Base-by-base conservation (phyloP, 2,888 invertebrate genomes). In the Philonicus albiceps region DNA sequence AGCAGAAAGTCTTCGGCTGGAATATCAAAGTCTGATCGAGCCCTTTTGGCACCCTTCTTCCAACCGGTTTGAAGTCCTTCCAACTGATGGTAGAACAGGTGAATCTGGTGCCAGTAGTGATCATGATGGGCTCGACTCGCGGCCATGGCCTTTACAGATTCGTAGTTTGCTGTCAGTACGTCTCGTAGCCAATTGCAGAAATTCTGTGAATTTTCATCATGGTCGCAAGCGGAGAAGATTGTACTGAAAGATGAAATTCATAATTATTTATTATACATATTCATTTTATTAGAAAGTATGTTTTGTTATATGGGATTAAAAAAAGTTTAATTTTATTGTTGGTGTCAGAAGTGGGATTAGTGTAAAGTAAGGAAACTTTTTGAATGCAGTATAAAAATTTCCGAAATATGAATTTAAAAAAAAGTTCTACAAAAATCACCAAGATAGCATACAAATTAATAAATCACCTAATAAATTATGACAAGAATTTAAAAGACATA, bases 91-190 rank as follows among this genome's bases (percentile, higher is more conserved):
- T 96, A 95, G 90, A 96, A 95, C 84, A 97, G 91, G 83, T 94
- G 94, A 78, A 97, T 95, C 93, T 98, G 97, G 92, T 97, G 96
- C 97, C 97, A 98, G 90, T 92, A 96, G 96, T 75, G 96, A 95
- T 91, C 88, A 90, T 90, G 90, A 13, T 89, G 89, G 7, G 90
- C 89, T 40, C 97, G 96, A 78, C 94, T 93, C 3, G 94, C 93
- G 30, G 97, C 93, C 90, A 94, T 95, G 75, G 94, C 93, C 87
- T 94, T 93, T 34, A 97, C 93, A 85, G 94, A 94, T 13, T 94
- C 92, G 90, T 97, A 98, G 89, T 94, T 94, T 64, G 93, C 92
- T 87, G 93, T 92, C 19, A 94, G 93, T 72, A 93, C 92, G 7
- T 93, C 93, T 88, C 95, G 94, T 88, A 93, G 93, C 89, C 92